Evolutionary conservation across 2,888 invertebrate genomes (phyloP).

Genomic region (Drosophila sordidapex): DNA sequence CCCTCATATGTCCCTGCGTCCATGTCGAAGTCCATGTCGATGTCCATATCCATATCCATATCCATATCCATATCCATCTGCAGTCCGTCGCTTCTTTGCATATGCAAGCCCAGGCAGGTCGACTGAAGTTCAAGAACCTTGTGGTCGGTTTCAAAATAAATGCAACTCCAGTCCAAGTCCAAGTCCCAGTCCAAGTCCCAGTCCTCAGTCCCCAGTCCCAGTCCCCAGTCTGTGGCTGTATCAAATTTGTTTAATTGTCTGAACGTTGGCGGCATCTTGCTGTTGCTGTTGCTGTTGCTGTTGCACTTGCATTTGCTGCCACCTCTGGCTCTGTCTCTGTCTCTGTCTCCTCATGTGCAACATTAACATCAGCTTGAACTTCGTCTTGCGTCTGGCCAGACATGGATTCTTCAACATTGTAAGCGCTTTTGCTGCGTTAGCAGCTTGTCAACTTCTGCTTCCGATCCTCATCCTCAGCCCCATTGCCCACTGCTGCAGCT

Average conservation of each 20-base stretch:
- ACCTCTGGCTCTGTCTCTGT: conserved; percentile 5
- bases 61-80: conserved; percentile 28
- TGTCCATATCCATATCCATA: conserved; percentile 10
- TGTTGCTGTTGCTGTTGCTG: conserved; percentile 4
- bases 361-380: conserved; percentile 20
- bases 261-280: conserved; percentile 51
- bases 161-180: conserved; percentile 8
- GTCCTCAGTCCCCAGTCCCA: neutral
- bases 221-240: conserved; percentile 59
- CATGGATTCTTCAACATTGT: conserved; percentile 75
- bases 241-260: conserved; percentile 78
- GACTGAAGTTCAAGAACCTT: conserved; percentile 69
- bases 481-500: neutral
- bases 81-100: conserved; percentile 23
- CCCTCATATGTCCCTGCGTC: neutral
- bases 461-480: neutral
- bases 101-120: conserved; percentile 37
- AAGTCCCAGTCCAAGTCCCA: neutral
- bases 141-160: conserved; percentile 44
- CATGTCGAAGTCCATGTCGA: neutral
- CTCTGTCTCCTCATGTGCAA: neutral
- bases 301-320: conserved; percentile 6
- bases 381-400: conserved; percentile 53
- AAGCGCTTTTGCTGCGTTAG: conserved; percentile 77
- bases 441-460: conserved; percentile 65